A percentile compares a stretch with the other conserved stretches of the same genome.
Conservation (phyloP, 2,113 vertebrate species). For the Nyctereutes procyonoides region DNA sequence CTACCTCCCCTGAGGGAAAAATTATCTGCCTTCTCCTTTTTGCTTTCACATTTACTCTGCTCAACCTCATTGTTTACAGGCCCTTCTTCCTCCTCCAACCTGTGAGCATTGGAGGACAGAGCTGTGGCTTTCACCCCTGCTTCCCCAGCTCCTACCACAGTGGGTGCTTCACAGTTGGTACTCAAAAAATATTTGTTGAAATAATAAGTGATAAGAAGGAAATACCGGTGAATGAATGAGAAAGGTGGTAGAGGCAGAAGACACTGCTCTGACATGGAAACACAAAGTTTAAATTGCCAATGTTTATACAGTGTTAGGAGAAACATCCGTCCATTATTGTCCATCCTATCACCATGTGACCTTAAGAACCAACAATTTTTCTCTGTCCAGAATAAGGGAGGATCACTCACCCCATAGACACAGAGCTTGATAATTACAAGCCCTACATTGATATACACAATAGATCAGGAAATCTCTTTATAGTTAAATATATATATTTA, state of each 20-base stretch:
- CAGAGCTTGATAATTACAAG: not conserved
- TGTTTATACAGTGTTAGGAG: not conserved
- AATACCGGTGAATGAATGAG: not conserved
- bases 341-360: not conserved
- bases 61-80: not conserved
- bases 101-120: not conserved
- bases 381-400: not conserved
- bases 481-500: slow-evolving; percentile 8
- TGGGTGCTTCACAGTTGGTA: not conserved
- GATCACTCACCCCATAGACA: not conserved
- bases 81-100: not conserved
- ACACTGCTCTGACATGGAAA: not conserved
- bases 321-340: not conserved
- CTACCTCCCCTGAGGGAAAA: not conserved
- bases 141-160: not conserved
- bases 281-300: not conserved
- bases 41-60: not conserved
- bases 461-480: not conserved
- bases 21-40: not conserved
- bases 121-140: not conserved
- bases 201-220: not conserved
- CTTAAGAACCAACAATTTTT: not conserved
- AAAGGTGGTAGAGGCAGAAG: not conserved
- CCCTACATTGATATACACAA: not conserved
- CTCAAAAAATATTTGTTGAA: not conserved